phyloP scores from a whole-genome alignment of 2,113 vertebrate genomes.

The Nothobranchius kuhntae region DNA sequence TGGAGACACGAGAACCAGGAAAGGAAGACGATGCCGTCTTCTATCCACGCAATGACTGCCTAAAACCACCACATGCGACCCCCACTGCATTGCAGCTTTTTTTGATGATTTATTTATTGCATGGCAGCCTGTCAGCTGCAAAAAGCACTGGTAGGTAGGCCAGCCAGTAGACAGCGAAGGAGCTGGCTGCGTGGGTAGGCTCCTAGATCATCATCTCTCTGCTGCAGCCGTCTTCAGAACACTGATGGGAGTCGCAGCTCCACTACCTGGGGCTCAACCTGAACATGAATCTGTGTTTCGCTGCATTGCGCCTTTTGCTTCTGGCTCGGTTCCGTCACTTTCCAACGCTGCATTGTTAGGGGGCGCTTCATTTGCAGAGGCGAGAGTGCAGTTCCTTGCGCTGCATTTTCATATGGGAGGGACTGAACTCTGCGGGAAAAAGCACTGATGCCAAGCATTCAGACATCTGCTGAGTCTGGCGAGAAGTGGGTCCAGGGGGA shows the following conservation, averaged over 20 bases:
- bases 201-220: slow-evolving; percentile 56
- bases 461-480: slow-evolving; percentile 77
- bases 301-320: slow-evolving; percentile 69
- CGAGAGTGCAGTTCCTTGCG: slow-evolving; percentile 69
- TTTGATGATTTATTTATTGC: slow-evolving; percentile 81
- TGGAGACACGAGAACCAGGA: slow-evolving; percentile 35
- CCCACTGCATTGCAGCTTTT: slow-evolving; percentile 78
- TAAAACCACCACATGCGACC: slow-evolving; percentile 64
- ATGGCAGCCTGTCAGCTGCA: slow-evolving; percentile 73
- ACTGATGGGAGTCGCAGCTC: slow-evolving; percentile 34
- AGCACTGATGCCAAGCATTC: slow-evolving; percentile 73
- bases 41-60: slow-evolving; percentile 57
- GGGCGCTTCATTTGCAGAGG: slow-evolving; percentile 67
- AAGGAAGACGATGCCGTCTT: slow-evolving; percentile 63
- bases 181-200: slow-evolving; percentile 61
- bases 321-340: slow-evolving; percentile 58
- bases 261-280: slow-evolving; percentile 46
- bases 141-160: slow-evolving; percentile 67
- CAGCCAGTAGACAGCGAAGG: slow-evolving; percentile 52
- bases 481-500: slow-evolving; percentile 55
- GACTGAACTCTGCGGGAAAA: slow-evolving; percentile 73
- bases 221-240: slow-evolving; percentile 56
- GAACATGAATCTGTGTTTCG: slow-evolving; percentile 44
- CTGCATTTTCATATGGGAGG: slow-evolving; percentile 71
- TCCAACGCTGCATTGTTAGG: slow-evolving; percentile 62